Conservation (phyloP, 1,140 invertebrate species). For the Scaptomyza montana region DNA sequence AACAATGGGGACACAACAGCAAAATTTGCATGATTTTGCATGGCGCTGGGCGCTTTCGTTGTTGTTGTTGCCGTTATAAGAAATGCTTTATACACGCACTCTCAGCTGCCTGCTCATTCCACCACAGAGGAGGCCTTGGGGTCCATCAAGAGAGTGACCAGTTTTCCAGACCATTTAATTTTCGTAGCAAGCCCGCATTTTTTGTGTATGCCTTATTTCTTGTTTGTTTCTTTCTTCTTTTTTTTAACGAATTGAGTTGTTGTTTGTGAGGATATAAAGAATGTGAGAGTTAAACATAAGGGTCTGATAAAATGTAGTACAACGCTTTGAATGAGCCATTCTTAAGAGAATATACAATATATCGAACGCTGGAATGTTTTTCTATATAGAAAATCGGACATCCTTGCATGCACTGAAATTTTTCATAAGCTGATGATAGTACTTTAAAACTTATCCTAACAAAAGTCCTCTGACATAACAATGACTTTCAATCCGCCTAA, state of each 20-base stretch:
- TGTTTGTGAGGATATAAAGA: not conserved
- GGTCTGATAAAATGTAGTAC: not conserved
- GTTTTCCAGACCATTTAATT: conserved; percentile 80
- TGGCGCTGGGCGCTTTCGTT: conserved; percentile 30
- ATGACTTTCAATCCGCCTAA: too few relatives aligned
- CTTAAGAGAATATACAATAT: not conserved
- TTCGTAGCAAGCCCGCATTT: conserved; percentile 66
- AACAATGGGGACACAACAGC: conserved; percentile 16
- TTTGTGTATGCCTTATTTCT: conserved; percentile 42
- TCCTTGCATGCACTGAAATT: too few relatives aligned
- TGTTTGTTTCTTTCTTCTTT: not conserved
- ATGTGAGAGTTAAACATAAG: not conserved
- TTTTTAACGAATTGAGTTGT: not conserved
- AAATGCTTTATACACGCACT: conserved; percentile 78
- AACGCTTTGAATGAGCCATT: not conserved
- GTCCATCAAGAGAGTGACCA: conserved; percentile 54
- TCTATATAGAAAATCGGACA: too few relatives aligned
- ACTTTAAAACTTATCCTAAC: too few relatives aligned
- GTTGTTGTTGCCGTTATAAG: conserved; percentile 50
- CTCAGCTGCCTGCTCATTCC: conserved; percentile 29
- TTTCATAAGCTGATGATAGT: too few relatives aligned
- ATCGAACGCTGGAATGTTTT: not conserved
- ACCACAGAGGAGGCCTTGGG: conserved; percentile 6
- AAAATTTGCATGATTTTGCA: conserved; percentile 76
- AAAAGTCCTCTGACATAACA: too few relatives aligned